A percentile compares a stretch with the other conserved stretches of the same genome.
phyloP scores from a whole-genome alignment of 1,140 invertebrate species.

The Centruroides vittatus region DNA sequence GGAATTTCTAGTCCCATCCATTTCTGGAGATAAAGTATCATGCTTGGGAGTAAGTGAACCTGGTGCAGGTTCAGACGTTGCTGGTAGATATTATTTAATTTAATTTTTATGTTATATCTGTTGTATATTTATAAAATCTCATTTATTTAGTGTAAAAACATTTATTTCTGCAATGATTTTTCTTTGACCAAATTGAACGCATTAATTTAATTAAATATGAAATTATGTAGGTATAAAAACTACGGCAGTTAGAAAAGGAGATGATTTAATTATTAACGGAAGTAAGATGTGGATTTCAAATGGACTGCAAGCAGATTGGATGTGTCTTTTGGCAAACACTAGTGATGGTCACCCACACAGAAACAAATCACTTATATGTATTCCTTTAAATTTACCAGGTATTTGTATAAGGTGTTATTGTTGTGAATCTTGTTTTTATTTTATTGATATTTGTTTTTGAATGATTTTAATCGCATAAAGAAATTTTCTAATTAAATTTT shows the following conservation, averaged over 20 bases:
- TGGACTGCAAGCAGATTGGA: slow-evolving; percentile 43
- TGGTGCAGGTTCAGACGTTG: slow-evolving; percentile 42
- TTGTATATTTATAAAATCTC: not conserved
- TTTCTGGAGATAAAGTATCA: slow-evolving; percentile 39
- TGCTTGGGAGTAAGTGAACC: slow-evolving; percentile 43
- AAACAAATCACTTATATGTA: slow-evolving; percentile 44
- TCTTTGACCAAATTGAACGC: too few relatives aligned
- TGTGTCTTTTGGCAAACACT: slow-evolving; percentile 44
- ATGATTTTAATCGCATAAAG: too few relatives aligned
- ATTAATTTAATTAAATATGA: too few relatives aligned
- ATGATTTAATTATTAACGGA: slow-evolving; percentile 42
- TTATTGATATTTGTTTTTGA: too few relatives aligned
- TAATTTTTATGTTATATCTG: not conserved
- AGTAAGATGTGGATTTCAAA: slow-evolving; percentile 45
- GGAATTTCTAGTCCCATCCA: slow-evolving; percentile 40
- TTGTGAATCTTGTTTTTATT: too few relatives aligned
- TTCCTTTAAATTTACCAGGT: slow-evolving; percentile 42
- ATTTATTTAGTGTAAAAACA: not conserved
- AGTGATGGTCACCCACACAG: slow-evolving; percentile 28
- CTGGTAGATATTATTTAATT: slow-evolving; percentile 27
- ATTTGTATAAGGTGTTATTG: not conserved
- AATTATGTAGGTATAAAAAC: slow-evolving; percentile 30
- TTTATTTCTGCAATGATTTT: too few relatives aligned
- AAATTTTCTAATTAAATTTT: too few relatives aligned
- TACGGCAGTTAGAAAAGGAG: slow-evolving; percentile 32